Evolutionary conservation across 2,888 invertebrate species (phyloP), one percentile per base, ranked within the genome.

Genomic region (Lepidocyrtinus sp.): DNA sequence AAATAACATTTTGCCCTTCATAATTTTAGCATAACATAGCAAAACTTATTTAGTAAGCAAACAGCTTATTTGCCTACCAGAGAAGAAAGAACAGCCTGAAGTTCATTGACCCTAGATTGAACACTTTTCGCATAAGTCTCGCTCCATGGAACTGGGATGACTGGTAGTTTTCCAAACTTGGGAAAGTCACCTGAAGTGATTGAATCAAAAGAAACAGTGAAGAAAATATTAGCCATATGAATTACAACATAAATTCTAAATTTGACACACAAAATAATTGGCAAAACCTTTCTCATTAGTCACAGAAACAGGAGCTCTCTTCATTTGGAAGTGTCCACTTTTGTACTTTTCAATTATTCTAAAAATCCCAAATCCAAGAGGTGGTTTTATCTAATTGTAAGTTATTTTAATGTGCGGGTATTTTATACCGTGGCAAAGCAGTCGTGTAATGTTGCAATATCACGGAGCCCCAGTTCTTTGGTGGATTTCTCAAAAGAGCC

Each of bases 271-370:
- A 36, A 36, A 36, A 36, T 36, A 7, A 36, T 36, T 36, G 36
- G 12, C 36, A 36, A 36, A 25, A 70, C 76, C 76, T 64, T 70
- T 64, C 22, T 76, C 76, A 22, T 64, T 64, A 45, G 24, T 63
- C 0, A 70, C 24, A 2, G 75, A 17, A 22, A 70, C 17, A 0
- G 15, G 9, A 15, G 63, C 9, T 12, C 24, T 24, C 24, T 59
- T 26, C 0, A 76, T 15, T 27, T 70, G 21, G 0, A 64, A 36
- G 0, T 46, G 15, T 0, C 55, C 70, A 1, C 27, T 50, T 26
- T 50, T 64, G 17, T 68, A 70, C 9, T 69, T 62, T 55, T 70
- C 70, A 21, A 70, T 22, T 24, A 76, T 76, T n/a, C 76, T 76
- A 15, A 0, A 61, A 46, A 46, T n/a, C n/a, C n/a, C n/a, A n/a